Base-by-base conservation (phyloP, 2,797 vertebrate species). In the Atherinosoma microstoma region DNA sequence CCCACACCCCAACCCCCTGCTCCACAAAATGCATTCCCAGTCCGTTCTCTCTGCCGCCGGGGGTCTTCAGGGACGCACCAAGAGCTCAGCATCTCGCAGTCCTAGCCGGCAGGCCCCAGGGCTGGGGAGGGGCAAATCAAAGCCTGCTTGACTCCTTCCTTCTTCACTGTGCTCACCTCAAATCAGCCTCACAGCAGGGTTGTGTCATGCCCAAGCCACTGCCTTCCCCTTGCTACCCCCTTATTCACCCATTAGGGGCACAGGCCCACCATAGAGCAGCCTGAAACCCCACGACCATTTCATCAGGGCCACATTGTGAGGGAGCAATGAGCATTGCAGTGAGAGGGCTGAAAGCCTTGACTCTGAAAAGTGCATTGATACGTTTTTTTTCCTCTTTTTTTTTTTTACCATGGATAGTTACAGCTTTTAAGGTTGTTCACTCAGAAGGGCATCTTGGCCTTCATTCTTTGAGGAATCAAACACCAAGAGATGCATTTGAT, bases 281-380 rank as follows among this genome's bases (percentile, higher is more conserved):
- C 84, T 34, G 86, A 93, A 91, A 90, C 89, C 89, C 91, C 90
- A 84, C 86, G 78, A 90, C 89, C 89, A 54, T 91, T 88, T 95
- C 92, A 95, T 94, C 91, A 94, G 92, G 86, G 68, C 88, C 92
- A 94, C 91, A 95, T 95, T 95, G 93, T 94, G 89, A 92, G 91
- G 76, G 64, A 87, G 91, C 87, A 91, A 91, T 88, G 92, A 87
- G 84, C 79, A 82, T 86, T 70, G 80, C 79, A 66, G 76, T 42
- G 78, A 87, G 61, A 75, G 79, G 77, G 86, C 88, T 83, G 76
- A 93, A 89, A 93, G 91, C 87, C 63, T 78, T 24, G 84, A 82
- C 87, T 87, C 78, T 72, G 78, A 91, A 92, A 89, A 86, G 84
- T 77, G 83, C 90, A 83, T 80, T 93, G 91, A 93, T 93, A 87